A percentile compares a stretch with the other conserved stretches of the same genome.
Evolutionary conservation across 2,888 invertebrate genomes (phyloP).

Genomic region (Blera fallax): DNA sequence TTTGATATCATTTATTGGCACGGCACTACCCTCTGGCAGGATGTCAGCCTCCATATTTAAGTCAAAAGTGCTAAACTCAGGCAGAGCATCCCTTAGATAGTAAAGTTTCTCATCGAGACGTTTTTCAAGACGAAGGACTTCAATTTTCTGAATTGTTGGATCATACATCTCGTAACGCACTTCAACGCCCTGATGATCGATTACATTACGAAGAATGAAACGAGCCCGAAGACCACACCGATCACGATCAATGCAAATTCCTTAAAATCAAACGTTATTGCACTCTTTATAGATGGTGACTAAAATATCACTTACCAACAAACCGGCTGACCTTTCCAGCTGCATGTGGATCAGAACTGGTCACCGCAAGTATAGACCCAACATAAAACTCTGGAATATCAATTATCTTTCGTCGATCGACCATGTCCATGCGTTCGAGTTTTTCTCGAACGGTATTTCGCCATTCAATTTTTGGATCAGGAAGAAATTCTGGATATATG

Average conservation of each 20-base stretch:
- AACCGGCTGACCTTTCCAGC: slow-evolving; percentile 91
- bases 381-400: slow-evolving; percentile 99
- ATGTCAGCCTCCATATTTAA: slow-evolving; percentile 94
- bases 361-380: slow-evolving; percentile 94
- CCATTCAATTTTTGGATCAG: slow-evolving; percentile 90
- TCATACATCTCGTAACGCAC: slow-evolving; percentile 90
- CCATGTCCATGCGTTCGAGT: slow-evolving; percentile 96
- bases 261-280: slow-evolving; percentile 45
- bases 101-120: slow-evolving; percentile 93
- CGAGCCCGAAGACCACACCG: slow-evolving; percentile 91
- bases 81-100: slow-evolving; percentile 94
- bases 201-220: slow-evolving; percentile 95
- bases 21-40: slow-evolving; percentile 88
- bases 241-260: slow-evolving; percentile 95
- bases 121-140: slow-evolving; percentile 95
- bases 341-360: slow-evolving; percentile 92
- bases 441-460: slow-evolving; percentile 92
- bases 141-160: slow-evolving; percentile 93
- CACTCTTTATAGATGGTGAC: not conserved
- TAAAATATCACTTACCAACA: slow-evolving; percentile 75
- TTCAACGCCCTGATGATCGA: slow-evolving; percentile 93
- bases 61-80: slow-evolving; percentile 96
- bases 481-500: slow-evolving; percentile 95
- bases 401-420: slow-evolving; percentile 87
- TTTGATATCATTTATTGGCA: slow-evolving; percentile 90